phyloP scores from a whole-genome alignment of 2,113 vertebrate species.

The Leptosomus discolor region DNA sequence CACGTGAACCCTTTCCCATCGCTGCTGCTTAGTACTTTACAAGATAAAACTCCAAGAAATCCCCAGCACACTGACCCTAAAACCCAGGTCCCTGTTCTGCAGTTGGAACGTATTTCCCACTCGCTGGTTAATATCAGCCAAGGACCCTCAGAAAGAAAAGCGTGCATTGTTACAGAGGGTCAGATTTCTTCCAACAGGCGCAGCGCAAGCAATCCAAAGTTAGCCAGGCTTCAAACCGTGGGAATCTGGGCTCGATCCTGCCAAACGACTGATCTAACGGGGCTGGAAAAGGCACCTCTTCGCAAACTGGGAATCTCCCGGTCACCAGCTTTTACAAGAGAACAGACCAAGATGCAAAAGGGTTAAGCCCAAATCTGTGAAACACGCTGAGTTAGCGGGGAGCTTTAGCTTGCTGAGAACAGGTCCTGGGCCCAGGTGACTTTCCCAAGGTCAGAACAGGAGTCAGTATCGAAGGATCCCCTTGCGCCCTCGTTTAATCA shows the following conservation, averaged over 20 bases:
- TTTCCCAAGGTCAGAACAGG: constrained; percentile 38
- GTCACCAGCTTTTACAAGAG: background rate
- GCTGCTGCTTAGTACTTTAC: background rate
- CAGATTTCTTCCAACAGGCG: background rate
- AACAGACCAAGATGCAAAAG: background rate
- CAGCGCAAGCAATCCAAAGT: background rate
- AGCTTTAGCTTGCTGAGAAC: background rate
- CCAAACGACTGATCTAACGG: background rate
- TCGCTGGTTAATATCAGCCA: background rate
- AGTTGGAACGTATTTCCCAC: fast-evolving
- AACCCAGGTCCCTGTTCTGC: background rate
- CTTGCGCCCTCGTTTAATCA: constrained; percentile 6
- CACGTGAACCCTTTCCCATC: background rate
- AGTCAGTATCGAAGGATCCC: background rate
- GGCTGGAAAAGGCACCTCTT: background rate
- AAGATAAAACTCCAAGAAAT: background rate
- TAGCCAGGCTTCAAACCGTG: fast-evolving
- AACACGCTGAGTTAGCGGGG: fast-evolving
- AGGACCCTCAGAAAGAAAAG: background rate
- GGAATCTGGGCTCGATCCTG: background rate
- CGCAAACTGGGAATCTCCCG: background rate
- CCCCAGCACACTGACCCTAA: background rate
- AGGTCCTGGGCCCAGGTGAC: background rate
- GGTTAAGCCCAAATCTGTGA: background rate
- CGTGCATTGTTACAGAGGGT: too few species aligned